Base-by-base conservation (phyloP, 2,888 invertebrate genomes). In the Diabrotica balteata region DNA sequence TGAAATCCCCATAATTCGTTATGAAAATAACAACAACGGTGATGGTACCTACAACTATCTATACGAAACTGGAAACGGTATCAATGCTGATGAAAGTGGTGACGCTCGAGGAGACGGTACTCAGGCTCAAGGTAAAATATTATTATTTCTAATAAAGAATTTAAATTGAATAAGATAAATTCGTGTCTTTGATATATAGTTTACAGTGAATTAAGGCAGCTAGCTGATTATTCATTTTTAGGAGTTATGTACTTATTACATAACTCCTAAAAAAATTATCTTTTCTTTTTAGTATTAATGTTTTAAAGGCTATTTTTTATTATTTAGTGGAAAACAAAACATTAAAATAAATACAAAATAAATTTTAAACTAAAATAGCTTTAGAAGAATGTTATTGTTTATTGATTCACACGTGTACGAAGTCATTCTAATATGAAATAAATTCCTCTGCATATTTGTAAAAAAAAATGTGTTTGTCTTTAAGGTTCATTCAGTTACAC, bases 31-130 rank as follows among this genome's bases (percentile, higher is more conserved):
- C 54, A 79, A 78, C 65, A 79, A 80, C 66, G 77, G 79, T 9
- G 81, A 81, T 55, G 80, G 79, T 42, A 79, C 77, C 54, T 80
- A 80, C 61, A 75, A 78, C 59, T 80, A 58, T 71, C 82, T 83
- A 51, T 88, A 88, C 71, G 88, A 88, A 80, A 88, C 88, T 17
- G 88, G 87, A 46, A 87, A 88, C 75, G 88, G 87, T 47, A 87
- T 88, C 72, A 80, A 80, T 17, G 87, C 80, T 7, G 78, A 80
- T 70, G 80, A 81, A 75, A 76, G 79, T 61, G 81, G 81, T 17
- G 77, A 71, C 64, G 77, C 68, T 53, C 72, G 73, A 68, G 77
- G 80, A 60, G 81, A 80, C 61, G 80, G 79, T 8, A 79, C 75
- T 8, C 72, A 75, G 72, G 78, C 77, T 7, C 76, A 77, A 70